These are phyloP conservation scores for Cariama cristata DNA, from an alignment of 2,113 vertebrate species.

Conservation along the genomic window DNA sequence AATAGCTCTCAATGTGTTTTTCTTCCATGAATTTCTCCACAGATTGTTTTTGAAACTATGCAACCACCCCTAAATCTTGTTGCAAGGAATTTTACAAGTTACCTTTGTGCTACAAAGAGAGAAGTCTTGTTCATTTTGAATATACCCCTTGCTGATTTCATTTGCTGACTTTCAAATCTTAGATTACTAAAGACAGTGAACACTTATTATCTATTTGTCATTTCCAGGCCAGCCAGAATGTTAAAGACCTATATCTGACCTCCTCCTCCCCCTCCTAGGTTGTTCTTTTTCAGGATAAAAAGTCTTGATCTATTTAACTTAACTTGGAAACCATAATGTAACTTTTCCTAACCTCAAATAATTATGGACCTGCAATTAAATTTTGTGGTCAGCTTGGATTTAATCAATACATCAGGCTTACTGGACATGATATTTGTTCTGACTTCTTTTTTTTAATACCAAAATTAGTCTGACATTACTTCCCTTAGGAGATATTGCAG, in stretches of 20 bases:
- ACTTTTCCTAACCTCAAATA: conserved; percentile 50
- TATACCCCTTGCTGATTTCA: not conserved
- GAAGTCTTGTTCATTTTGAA: not conserved
- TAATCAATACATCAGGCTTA: not conserved
- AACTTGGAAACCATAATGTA: conserved; percentile 33
- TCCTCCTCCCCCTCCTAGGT: not conserved
- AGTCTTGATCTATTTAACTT: conserved; percentile 36
- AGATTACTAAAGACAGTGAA: not conserved
- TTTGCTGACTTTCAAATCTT: not conserved
- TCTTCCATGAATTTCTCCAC: not conserved
- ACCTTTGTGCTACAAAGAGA: not conserved
- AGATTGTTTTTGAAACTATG: not conserved
- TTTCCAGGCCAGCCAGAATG: not conserved
- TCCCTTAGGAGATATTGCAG: not conserved
- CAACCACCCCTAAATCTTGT: not conserved
- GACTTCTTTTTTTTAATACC: not conserved
- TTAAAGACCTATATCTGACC: conserved; percentile 20
- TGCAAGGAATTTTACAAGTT: not conserved
- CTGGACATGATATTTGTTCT: conserved; percentile 14
- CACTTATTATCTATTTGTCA: not conserved
- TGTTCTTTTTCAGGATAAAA: conserved; percentile 25
- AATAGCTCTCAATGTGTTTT: not conserved
- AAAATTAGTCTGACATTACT: not conserved
- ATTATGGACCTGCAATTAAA: conserved; percentile 36
- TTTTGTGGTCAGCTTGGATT: conserved; percentile 32